phyloP scores from a whole-genome alignment of 1,140 invertebrate genomes.

The Drosophila hydei region DNA sequence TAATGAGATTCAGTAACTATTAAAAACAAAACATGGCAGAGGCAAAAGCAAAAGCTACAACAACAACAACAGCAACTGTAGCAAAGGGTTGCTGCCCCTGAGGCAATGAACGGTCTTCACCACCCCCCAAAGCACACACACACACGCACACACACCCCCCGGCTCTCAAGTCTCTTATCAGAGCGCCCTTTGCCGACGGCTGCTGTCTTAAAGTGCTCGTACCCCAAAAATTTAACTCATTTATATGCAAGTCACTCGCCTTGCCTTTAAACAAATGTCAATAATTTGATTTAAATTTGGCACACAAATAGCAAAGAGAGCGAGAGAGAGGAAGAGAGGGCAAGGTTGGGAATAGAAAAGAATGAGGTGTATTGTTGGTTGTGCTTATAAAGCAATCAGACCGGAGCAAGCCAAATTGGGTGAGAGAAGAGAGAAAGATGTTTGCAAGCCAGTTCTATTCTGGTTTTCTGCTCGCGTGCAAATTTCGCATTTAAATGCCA shows the following conservation, averaged over 20 bases:
- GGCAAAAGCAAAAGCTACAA: conserved; percentile 34
- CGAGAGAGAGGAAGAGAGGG: background rate
- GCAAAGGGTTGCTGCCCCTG: conserved; percentile 74
- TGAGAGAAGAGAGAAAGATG: background rate
- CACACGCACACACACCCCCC: background rate
- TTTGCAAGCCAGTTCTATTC: conserved; percentile 39
- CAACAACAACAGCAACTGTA: conserved; percentile 52
- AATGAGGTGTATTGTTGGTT: conserved; percentile 24
- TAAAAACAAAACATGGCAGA: conserved; percentile 79
- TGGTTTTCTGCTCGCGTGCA: conserved; percentile 71
- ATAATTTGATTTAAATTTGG: conserved; percentile 82
- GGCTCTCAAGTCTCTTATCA: conserved; percentile 52
- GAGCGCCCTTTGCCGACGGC: conserved; percentile 31
- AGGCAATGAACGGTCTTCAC: conserved; percentile 40
- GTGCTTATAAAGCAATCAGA: conserved; percentile 64
- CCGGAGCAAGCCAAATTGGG: background rate
- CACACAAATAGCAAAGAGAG: conserved; percentile 25
- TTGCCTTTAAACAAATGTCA: conserved; percentile 79
- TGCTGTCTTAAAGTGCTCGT: conserved; percentile 54
- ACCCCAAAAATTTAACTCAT: conserved; percentile 65
- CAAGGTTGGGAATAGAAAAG: conserved; percentile 6
- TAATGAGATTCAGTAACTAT: conserved; percentile 84
- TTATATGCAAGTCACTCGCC: conserved; percentile 69
- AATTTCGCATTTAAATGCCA: conserved; percentile 81
- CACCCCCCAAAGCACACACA: background rate